phyloP scores from a whole-genome alignment of 2,113 vertebrate genomes.

The Pelecanus crispus region DNA sequence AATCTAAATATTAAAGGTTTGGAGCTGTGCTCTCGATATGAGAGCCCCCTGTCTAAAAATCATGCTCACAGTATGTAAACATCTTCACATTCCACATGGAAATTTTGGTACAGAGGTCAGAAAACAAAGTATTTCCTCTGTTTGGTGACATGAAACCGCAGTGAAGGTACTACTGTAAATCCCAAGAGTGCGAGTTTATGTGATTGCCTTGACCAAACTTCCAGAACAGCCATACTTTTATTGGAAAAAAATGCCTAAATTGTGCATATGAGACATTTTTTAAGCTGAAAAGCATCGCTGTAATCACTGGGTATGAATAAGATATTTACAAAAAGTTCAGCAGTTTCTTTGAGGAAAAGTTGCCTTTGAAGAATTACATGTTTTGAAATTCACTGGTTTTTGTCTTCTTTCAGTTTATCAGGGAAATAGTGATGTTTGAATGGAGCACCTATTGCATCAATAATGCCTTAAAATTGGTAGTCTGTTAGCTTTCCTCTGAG shows the following conservation, averaged over 20 bases:
- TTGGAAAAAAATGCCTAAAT: not conserved
- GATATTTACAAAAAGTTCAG: not conserved
- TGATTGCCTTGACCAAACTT: not conserved
- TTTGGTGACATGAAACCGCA: slow-evolving; percentile 51
- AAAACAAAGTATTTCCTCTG: slow-evolving; percentile 64
- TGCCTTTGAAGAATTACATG: not conserved
- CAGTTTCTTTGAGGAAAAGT: not conserved
- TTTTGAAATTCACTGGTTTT: not conserved
- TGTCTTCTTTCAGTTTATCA: slow-evolving; percentile 29
- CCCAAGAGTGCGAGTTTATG: not conserved
- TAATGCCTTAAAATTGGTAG: not conserved
- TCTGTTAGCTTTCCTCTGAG: not conserved
- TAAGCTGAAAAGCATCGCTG: not conserved
- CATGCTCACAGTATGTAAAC: slow-evolving; percentile 65
- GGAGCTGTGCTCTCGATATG: slow-evolving; percentile 64
- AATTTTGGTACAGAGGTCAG: slow-evolving; percentile 55
- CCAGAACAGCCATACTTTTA: not conserved
- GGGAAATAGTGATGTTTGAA: not conserved
- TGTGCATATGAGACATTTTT: not conserved
- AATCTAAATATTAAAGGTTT: slow-evolving; percentile 76
- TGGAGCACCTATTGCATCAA: not conserved
- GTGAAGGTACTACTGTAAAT: slow-evolving; percentile 14
- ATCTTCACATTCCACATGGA: slow-evolving; percentile 66
- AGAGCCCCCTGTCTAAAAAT: slow-evolving; percentile 53
- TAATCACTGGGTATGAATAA: slow-evolving; percentile 4